Evolutionary conservation across 2,113 vertebrate genomes (phyloP).

Genomic region (Gymnobelideus leadbeateri): DNA sequence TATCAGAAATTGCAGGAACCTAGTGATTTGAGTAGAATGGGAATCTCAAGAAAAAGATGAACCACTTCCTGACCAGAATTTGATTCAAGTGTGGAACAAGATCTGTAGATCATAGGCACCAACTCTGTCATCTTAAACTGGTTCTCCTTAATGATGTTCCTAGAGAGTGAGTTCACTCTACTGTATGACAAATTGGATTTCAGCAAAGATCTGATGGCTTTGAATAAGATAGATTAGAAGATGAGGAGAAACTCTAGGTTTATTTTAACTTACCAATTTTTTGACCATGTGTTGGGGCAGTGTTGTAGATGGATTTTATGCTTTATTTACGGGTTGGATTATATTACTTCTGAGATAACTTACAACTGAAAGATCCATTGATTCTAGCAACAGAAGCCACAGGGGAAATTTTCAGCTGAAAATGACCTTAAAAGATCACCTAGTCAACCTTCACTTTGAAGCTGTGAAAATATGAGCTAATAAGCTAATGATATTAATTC

Average conservation of each 20-base stretch:
- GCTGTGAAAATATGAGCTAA: constrained; percentile 57
- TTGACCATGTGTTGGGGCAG: background rate
- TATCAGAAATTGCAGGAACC: background rate
- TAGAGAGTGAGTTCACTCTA: background rate
- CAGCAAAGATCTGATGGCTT: background rate
- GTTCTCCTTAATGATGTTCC: background rate
- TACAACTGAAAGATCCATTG: background rate
- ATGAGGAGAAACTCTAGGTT: background rate
- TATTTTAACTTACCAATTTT: background rate
- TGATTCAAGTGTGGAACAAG: background rate
- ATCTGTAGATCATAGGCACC: background rate
- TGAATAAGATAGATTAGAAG: background rate
- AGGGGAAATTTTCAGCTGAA: constrained; percentile 1
- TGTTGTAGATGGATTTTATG: background rate
- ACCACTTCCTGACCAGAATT: background rate
- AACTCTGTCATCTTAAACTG: background rate
- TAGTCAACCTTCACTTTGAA: constrained; percentile 70
- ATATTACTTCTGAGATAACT: background rate
- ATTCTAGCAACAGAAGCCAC: background rate
- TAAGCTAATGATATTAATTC: constrained; percentile 49
- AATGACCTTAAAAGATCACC: constrained; percentile 44
- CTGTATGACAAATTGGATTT: background rate
- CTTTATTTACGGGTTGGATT: background rate
- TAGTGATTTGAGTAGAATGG: background rate
- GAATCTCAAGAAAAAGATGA: background rate